These are phyloP conservation scores for Macrochelys suwanniensis DNA, from an alignment of 2,797 vertebrate species.

Conservation along the genomic window DNA sequence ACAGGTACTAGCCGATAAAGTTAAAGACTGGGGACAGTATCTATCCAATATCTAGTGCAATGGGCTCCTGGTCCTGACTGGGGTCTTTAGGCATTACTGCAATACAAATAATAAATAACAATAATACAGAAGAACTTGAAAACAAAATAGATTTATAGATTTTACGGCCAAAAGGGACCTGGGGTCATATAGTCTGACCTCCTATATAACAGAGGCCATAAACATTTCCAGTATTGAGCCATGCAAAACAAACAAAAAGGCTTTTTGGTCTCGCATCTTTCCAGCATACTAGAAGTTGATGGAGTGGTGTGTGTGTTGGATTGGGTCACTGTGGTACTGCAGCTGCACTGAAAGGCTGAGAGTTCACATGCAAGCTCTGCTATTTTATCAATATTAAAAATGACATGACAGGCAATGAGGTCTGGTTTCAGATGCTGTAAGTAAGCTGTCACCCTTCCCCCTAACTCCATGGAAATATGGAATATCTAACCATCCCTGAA, in stretches of 20 bases:
- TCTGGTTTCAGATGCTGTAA: slow-evolving; percentile 74
- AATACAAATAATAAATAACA: neutral
- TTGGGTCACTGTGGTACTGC: neutral
- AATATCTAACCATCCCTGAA: slow-evolving; percentile 78
- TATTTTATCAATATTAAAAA: slow-evolving; percentile 81
- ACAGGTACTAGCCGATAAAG: neutral
- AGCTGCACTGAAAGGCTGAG: slow-evolving; percentile 45
- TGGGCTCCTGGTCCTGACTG: neutral
- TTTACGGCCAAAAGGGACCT: neutral
- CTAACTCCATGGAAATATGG: slow-evolving; percentile 76
- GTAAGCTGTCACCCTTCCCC: slow-evolving; percentile 75
- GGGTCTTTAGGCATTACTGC: neutral
- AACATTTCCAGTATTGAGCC: neutral
- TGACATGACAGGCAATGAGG: slow-evolving; percentile 70
- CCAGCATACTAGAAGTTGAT: neutral
- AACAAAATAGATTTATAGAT: neutral
- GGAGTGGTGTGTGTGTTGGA: neutral
- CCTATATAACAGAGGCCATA: neutral
- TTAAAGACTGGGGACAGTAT: neutral
- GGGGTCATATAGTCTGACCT: neutral
- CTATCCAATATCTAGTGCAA: neutral
- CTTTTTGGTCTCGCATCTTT: neutral
- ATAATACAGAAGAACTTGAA: neutral
- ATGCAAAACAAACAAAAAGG: slow-evolving; percentile 15
- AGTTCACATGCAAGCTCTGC: slow-evolving; percentile 56